Conservation (phyloP, 2,888 invertebrate genomes). For the Plutella xylostella region DNA sequence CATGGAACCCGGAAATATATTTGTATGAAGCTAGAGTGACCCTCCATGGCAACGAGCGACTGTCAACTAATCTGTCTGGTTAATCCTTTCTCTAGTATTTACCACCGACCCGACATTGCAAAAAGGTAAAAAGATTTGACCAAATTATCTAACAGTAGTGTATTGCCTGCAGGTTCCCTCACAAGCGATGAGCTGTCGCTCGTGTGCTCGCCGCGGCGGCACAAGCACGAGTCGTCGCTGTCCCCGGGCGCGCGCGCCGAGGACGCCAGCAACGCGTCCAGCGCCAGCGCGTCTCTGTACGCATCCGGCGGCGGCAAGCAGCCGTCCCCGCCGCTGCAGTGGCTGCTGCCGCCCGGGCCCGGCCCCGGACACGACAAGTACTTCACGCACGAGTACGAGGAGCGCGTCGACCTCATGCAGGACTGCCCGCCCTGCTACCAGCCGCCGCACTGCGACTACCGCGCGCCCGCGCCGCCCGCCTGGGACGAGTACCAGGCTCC, state of each 20-base stretch:
- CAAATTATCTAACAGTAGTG: too few relatives aligned
- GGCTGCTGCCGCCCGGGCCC: slow-evolving; percentile 78
- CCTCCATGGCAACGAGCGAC: too few relatives aligned
- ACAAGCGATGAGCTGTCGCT: slow-evolving; percentile 84
- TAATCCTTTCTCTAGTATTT: too few relatives aligned
- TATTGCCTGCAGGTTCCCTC: slow-evolving; percentile 82
- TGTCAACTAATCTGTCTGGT: too few relatives aligned
- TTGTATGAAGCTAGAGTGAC: too few relatives aligned
- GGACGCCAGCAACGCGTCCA: slow-evolving; percentile 78
- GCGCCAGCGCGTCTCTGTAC: slow-evolving; percentile 72
- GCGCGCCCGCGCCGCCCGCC: slow-evolving; percentile 62
- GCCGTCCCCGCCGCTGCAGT: slow-evolving; percentile 73
- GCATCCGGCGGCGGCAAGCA: slow-evolving; percentile 49
- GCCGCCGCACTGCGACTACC: slow-evolving; percentile 21
- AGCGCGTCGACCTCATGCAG: slow-evolving; percentile 67
- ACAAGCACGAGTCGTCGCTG: slow-evolving; percentile 74
- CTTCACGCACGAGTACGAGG: slow-evolving; percentile 77
- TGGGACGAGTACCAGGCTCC: slow-evolving; percentile 46
- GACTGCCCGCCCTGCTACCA: slow-evolving; percentile 60
- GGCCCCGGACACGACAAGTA: slow-evolving; percentile 75
- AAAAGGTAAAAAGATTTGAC: too few relatives aligned
- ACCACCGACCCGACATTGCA: too few relatives aligned
- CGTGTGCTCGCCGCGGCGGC: slow-evolving; percentile 66
- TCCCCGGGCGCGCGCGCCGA: slow-evolving; percentile 79
- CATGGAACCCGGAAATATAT: too few relatives aligned